phyloP scores from a whole-genome alignment of 64 coral and sea anemone genomes.

The Stichodactyla mertensii region DNA sequence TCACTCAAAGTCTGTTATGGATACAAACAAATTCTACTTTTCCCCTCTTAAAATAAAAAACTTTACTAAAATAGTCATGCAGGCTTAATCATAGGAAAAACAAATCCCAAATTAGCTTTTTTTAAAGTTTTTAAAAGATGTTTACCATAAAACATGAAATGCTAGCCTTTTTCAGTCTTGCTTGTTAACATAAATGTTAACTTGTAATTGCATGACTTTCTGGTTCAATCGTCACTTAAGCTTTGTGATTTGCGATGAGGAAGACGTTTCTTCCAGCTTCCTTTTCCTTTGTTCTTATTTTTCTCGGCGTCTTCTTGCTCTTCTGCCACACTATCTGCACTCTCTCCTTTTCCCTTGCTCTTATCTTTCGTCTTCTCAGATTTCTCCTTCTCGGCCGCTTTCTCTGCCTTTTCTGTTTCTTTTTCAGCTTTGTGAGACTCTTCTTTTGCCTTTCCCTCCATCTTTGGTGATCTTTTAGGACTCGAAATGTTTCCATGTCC shows the following conservation, averaged over 20 bases:
- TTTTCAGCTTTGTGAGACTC: neutral
- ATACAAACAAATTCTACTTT: too few species aligned
- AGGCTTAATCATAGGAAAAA: too few species aligned
- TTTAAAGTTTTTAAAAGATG: too few species aligned
- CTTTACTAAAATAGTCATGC: too few species aligned
- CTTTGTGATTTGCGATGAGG: constrained; percentile 12
- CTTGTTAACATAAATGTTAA: too few species aligned
- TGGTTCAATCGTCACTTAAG: neutral
- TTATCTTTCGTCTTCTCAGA: neutral
- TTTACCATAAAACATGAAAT: too few species aligned
- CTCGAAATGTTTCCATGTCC: neutral
- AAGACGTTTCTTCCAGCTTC: constrained; percentile 3
- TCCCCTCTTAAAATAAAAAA: too few species aligned
- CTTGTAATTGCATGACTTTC: too few species aligned
- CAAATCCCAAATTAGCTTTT: too few species aligned
- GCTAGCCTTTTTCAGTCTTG: too few species aligned
- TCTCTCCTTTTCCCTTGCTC: neutral
- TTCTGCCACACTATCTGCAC: neutral
- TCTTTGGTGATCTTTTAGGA: neutral
- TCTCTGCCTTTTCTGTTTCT: neutral
- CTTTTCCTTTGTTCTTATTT: constrained; percentile 1
- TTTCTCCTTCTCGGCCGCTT: neutral
- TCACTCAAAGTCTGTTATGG: too few species aligned
- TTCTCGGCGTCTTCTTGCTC: neutral
- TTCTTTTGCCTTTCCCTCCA: neutral